Evolutionary conservation across 92 coral and sea anemone genomes (phyloP).

Genomic region (Anthopleura xanthogrammica): DNA sequence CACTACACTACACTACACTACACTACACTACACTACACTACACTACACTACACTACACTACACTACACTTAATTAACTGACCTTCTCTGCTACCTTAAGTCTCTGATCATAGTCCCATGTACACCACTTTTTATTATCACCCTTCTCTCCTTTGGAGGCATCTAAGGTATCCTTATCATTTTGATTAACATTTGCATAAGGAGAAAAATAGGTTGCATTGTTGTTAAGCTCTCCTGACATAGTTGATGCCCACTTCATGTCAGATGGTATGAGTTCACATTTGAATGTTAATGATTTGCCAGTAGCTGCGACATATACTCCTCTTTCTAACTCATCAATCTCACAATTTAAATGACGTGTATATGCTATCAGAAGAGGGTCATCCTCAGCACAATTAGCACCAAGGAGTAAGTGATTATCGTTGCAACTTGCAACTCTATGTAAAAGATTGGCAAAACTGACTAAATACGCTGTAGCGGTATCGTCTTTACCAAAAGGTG

Average conservation of each 20-base stretch:
- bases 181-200: slow-evolving; percentile 31
- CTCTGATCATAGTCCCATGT: slow-evolving; percentile 22
- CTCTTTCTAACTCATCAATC: slow-evolving; percentile 2
- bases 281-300: slow-evolving; percentile 17
- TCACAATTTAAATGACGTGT: background rate
- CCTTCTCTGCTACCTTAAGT: slow-evolving; percentile 17
- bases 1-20: background rate
- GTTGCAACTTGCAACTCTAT: slow-evolving; percentile 48
- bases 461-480: slow-evolving; percentile 41
- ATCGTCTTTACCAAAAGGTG: slow-evolving; percentile 35
- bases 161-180: slow-evolving; percentile 1
- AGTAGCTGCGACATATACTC: background rate
- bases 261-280: slow-evolving; percentile 26
- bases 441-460: slow-evolving; percentile 42
- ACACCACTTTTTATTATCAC: slow-evolving; percentile 14
- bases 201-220: slow-evolving; percentile 32
- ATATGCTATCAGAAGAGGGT: slow-evolving; percentile 1
- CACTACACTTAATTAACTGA: background rate
- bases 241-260: slow-evolving; percentile 35
- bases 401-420: slow-evolving; percentile 45
- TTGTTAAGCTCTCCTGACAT: slow-evolving; percentile 28
- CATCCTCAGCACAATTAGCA: slow-evolving; percentile 49
- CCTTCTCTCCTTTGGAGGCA: slow-evolving; percentile 5
- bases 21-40: background rate
- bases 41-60: background rate